Conservation (phyloP, 2,888 invertebrate species). For the Lampropteryx suffumata region DNA sequence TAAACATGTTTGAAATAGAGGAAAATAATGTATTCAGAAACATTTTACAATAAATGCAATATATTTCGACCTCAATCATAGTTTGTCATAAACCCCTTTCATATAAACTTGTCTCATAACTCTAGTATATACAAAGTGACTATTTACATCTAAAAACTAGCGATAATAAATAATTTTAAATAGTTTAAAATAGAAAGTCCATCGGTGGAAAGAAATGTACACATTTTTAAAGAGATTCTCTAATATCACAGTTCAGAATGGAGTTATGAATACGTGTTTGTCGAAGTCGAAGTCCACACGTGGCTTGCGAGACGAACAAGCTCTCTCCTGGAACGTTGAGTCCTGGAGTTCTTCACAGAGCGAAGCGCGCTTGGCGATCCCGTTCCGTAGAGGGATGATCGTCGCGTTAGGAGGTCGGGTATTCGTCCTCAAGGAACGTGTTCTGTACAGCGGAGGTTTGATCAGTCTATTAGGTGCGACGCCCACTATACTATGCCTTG, state of each 20-base stretch:
- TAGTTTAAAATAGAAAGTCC: slow-evolving; percentile 46
- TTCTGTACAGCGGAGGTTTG: slow-evolving; percentile 57
- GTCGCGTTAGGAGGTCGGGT: slow-evolving; percentile 70
- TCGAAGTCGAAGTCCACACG: slow-evolving; percentile 48
- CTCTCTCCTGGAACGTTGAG: slow-evolving; percentile 35
- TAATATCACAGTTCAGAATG: slow-evolving; percentile 78
- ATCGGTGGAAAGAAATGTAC: slow-evolving; percentile 68
- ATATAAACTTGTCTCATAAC: slow-evolving; percentile 40
- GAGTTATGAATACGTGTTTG: slow-evolving; percentile 69
- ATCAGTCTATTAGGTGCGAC: slow-evolving; percentile 67
- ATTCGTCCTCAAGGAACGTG: slow-evolving; percentile 61
- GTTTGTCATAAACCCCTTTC: slow-evolving; percentile 36
- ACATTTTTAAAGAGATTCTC: slow-evolving; percentile 38
- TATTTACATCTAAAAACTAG: slow-evolving; percentile 63
- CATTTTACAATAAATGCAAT: slow-evolving; percentile 65
- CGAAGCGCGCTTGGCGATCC: slow-evolving; percentile 64
- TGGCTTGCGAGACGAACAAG: slow-evolving; percentile 16
- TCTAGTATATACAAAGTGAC: slow-evolving; percentile 66
- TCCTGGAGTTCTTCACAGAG: slow-evolving; percentile 54
- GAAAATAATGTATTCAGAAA: slow-evolving; percentile 52
- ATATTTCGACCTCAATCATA: slow-evolving; percentile 46
- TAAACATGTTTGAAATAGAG: slow-evolving; percentile 30
- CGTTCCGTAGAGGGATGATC: slow-evolving; percentile 66
- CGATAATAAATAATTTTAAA: slow-evolving; percentile 71
- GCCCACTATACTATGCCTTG: slow-evolving; percentile 71